These are phyloP conservation scores for Auanema freiburgensis DNA, from an alignment of 2,888 invertebrate genomes.

Conservation along the genomic window DNA sequence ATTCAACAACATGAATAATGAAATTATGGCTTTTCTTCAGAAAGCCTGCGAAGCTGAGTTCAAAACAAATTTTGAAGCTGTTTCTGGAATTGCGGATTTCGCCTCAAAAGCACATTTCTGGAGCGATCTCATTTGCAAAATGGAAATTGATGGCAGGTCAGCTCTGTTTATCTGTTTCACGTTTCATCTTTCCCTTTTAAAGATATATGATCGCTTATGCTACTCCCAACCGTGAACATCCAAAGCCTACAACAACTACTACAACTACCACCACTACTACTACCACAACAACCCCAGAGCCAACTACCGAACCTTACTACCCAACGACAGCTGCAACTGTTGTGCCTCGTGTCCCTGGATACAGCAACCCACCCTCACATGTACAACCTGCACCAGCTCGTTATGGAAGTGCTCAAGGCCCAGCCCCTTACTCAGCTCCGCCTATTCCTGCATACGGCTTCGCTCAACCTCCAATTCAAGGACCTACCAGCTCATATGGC, in stretches of 20 bases:
- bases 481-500: too few relatives aligned
- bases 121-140: conserved; percentile 50
- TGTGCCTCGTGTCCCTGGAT: too few relatives aligned
- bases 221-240: conserved; percentile 34
- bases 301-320: too few relatives aligned
- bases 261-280: conserved; percentile 10
- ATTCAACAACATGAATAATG: too few relatives aligned
- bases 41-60: conserved; percentile 34
- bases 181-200: conserved; percentile 9
- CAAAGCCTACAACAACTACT: conserved; percentile 15
- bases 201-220: conserved; percentile 45
- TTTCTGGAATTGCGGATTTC: conserved; percentile 55
- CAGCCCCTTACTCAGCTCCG: too few relatives aligned
- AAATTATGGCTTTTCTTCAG: conserved; percentile 13
- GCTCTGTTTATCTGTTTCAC: conserved; percentile 6
- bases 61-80: conserved; percentile 56
- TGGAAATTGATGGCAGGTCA: conserved; percentile 41
- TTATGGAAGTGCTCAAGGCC: too few relatives aligned
- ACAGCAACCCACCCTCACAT: too few relatives aligned
- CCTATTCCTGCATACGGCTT: too few relatives aligned
- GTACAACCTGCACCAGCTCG: too few relatives aligned
- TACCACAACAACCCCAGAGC: conserved; percentile 7
- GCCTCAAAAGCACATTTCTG: conserved; percentile 57
- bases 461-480: too few relatives aligned
- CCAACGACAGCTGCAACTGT: too few relatives aligned